Evolutionary conservation across 2,113 vertebrate species (phyloP), one percentile per base, ranked within the genome.

Genomic region (Diphyllodes magnificus): DNA sequence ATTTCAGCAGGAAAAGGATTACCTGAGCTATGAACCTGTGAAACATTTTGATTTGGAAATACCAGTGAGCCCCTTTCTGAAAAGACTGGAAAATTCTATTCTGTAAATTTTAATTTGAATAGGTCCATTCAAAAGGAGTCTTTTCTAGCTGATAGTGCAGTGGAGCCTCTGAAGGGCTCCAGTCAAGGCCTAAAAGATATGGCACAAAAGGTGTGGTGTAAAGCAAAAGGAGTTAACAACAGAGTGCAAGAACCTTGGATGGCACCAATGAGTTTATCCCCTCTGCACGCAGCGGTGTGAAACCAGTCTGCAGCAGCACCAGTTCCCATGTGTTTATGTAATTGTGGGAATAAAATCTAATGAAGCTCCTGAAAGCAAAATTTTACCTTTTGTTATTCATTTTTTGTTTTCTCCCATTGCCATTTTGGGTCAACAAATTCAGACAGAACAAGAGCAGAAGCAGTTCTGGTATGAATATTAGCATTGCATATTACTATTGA

Each of bases 1-100:
- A 23, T 50, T 69, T 70, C 18, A 61, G 19, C 13, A 71, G n/a
- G 23, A 21, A 44, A 63, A 66, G 37, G 16, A 40, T 64, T 5
- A 39, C 60, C 37, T 44, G 92, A 92, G 33, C 63, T 42, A 35
- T 47, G 51, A 86, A 87, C 44, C 60, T 75, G 13, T 53, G 65
- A 90, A 79, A 71, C 8, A 28, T 93, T 97, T 95, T 82, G 39
- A 79, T 59, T 96, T 92, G 39, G 73, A 95, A 86, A 45, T 88
- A 80, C 10, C 35, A 22, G 8, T 31, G 50, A n/a, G 5, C 8
- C 23, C 22, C 53, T 51, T 85, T 65, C 63, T 68, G 71, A 68
- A 88, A 87, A 63, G 42, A 66, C 33, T 63, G 30, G 63, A 37
- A 77, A 95, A 88, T 22, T 9, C 5, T 51, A 15, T 39, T 60